Evolutionary conservation across 2,797 vertebrate genomes (phyloP).

Genomic region (Discoglossus pictus): DNA sequence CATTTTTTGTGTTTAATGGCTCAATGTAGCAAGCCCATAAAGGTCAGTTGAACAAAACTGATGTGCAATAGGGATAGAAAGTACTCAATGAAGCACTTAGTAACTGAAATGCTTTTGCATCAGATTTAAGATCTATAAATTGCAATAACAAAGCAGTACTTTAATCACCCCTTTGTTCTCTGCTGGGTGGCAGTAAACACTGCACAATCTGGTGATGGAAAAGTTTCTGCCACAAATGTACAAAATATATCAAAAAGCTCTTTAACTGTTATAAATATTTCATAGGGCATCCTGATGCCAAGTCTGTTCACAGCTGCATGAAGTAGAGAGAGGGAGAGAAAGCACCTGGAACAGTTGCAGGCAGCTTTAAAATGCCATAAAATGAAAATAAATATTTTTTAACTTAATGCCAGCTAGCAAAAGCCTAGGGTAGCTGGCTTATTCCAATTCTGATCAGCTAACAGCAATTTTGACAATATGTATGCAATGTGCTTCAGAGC

Average conservation of each 20-base stretch:
- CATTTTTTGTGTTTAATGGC: too few relatives aligned
- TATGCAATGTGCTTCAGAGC: constrained; percentile 18
- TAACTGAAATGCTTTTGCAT: too few relatives aligned
- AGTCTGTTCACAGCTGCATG: constrained; percentile 41
- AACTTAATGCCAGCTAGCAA: constrained; percentile 25
- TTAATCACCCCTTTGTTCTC: not conserved
- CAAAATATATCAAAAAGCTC: constrained; percentile 24
- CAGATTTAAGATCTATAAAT: too few relatives aligned
- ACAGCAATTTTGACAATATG: constrained; percentile 31
- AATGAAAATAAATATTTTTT: constrained; percentile 43
- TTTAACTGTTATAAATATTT: constrained; percentile 42
- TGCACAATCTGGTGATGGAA: not conserved
- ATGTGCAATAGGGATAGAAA: too few relatives aligned
- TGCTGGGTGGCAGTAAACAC: constrained; percentile 13
- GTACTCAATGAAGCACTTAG: too few relatives aligned
- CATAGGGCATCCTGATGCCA: constrained; percentile 17
- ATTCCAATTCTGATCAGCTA: constrained; percentile 36
- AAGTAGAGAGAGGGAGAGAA: constrained; percentile 19
- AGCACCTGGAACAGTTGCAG: constrained; percentile 36
- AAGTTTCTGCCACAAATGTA: constrained; percentile 11
- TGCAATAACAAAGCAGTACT: too few relatives aligned
- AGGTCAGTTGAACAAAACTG: too few relatives aligned
- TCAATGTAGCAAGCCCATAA: too few relatives aligned
- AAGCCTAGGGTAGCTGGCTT: constrained; percentile 8
- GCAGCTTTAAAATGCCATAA: constrained; percentile 29